phyloP scores from a whole-genome alignment of 2,113 vertebrate genomes.

The Hippocampus comes region DNA sequence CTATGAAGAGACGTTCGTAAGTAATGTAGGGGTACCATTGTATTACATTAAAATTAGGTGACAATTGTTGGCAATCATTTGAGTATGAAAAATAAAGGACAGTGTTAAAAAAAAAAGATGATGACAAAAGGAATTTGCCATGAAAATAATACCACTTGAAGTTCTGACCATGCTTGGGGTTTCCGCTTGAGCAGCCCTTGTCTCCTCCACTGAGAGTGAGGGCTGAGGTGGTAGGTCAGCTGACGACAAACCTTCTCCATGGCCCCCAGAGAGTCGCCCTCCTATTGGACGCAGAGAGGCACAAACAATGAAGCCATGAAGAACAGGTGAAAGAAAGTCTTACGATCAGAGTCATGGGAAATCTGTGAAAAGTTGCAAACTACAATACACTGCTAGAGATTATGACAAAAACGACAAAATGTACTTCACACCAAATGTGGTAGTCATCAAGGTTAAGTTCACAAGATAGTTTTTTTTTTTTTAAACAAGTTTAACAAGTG shows the following conservation, averaged over 20 bases:
- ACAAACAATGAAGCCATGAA: slow-evolving; percentile 4
- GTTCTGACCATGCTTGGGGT: slow-evolving; percentile 91
- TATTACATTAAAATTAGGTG: not conserved
- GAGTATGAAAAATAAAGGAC: not conserved
- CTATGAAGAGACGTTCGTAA: too few species aligned
- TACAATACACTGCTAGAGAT: too few species aligned
- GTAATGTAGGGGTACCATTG: too few species aligned
- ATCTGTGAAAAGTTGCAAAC: not conserved
- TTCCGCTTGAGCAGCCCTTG: slow-evolving; percentile 92
- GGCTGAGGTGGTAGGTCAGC: slow-evolving; percentile 97
- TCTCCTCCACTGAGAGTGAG: slow-evolving; percentile 91
- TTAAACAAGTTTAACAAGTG: too few species aligned
- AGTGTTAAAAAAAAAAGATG: not conserved
- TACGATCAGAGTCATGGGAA: not conserved
- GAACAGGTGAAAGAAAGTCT: not conserved
- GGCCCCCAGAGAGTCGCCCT: slow-evolving; percentile 84
- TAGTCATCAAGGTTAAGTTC: not conserved
- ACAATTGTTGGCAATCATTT: not conserved
- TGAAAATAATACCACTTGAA: not conserved
- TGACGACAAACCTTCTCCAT: slow-evolving; percentile 98
- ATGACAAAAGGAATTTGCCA: not conserved
- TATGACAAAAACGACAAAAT: not conserved
- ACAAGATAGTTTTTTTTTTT: too few species aligned
- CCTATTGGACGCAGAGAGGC: slow-evolving; percentile 66
- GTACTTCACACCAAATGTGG: not conserved